These are phyloP conservation scores for Synanthedon andrenaeformis DNA, from an alignment of 2,888 invertebrate species.

Conservation along the genomic window DNA sequence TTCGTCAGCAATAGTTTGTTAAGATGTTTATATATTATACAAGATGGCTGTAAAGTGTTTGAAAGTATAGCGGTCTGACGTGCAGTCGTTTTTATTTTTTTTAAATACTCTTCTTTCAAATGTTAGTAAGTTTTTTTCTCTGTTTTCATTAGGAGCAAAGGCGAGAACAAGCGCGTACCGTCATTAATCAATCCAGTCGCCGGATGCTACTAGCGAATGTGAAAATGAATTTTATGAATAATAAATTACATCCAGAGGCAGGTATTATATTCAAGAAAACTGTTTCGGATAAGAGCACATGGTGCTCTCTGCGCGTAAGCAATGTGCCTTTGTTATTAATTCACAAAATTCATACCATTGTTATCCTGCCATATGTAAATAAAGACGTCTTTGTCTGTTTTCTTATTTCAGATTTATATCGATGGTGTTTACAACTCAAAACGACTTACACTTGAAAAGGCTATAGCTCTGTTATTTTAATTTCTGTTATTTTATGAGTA, in stretches of 20 bases:
- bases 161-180: constrained; percentile 21
- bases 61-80: no score
- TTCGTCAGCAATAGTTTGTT: no score
- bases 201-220: constrained; percentile 25
- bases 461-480: neutral
- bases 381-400: no score
- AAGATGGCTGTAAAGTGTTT: no score
- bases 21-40: no score
- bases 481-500: neutral
- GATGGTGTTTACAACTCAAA: no score
- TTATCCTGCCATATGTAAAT: neutral
- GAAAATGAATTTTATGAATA: constrained; percentile 36
- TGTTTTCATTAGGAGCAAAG: constrained; percentile 22
- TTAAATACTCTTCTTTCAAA: constrained; percentile 7
- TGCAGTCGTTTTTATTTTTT: constrained; percentile 5
- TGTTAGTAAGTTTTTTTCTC: constrained; percentile 12
- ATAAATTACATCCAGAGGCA: constrained; percentile 24
- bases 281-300: constrained; percentile 17
- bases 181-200: constrained; percentile 36
- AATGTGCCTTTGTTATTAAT: constrained; percentile 1
- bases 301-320: constrained; percentile 1
- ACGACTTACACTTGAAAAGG: no score
- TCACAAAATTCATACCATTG: neutral
- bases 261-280: constrained; percentile 22
- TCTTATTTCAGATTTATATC: no score